These are phyloP conservation scores for Bombus waltoni DNA, from an alignment of 1,140 invertebrate genomes.

Conservation along the genomic window DNA sequence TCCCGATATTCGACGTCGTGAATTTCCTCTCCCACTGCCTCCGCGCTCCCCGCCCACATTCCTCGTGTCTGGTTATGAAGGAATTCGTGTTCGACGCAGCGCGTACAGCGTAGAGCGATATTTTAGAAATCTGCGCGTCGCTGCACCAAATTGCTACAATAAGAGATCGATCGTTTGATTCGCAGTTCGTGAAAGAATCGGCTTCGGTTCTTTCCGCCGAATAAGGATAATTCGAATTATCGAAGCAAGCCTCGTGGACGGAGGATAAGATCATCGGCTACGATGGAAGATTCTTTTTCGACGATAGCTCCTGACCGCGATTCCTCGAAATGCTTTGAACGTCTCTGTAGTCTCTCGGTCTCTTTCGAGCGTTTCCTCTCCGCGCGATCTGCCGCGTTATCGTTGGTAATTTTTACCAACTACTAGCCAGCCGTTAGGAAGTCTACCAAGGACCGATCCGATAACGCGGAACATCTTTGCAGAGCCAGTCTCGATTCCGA, in stretches of 20 bases:
- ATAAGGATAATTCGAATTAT: too few species aligned
- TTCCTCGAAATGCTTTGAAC: slow-evolving; percentile 55
- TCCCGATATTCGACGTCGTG: slow-evolving; percentile 34
- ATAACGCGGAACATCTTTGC: slow-evolving; percentile 57
- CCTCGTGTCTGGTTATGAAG: too few species aligned
- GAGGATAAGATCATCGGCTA: slow-evolving; percentile 32
- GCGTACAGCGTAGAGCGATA: fast-evolving
- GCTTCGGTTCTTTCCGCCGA: too few species aligned
- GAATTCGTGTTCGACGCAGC: too few species aligned
- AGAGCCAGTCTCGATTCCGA: slow-evolving; percentile 35
- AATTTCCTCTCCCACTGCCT: background rate
- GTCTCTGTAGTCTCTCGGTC: slow-evolving; percentile 32
- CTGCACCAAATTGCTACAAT: too few species aligned
- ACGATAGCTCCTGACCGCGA: slow-evolving; percentile 54
- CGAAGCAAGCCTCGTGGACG: background rate
- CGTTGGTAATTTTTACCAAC: background rate
- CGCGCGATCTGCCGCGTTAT: background rate
- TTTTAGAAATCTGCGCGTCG: too few species aligned
- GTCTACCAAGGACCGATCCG: slow-evolving; percentile 48
- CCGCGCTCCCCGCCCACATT: too few species aligned
- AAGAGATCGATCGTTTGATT: too few species aligned
- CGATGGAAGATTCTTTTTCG: slow-evolving; percentile 61
- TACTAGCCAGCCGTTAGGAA: background rate
- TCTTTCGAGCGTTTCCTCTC: slow-evolving; percentile 15
- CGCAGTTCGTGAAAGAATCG: too few species aligned